Percentiles rank a stretch among this genome's conserved stretches.
Conservation (phyloP, 2,888 invertebrate species). For the Ophion obscuratus region DNA sequence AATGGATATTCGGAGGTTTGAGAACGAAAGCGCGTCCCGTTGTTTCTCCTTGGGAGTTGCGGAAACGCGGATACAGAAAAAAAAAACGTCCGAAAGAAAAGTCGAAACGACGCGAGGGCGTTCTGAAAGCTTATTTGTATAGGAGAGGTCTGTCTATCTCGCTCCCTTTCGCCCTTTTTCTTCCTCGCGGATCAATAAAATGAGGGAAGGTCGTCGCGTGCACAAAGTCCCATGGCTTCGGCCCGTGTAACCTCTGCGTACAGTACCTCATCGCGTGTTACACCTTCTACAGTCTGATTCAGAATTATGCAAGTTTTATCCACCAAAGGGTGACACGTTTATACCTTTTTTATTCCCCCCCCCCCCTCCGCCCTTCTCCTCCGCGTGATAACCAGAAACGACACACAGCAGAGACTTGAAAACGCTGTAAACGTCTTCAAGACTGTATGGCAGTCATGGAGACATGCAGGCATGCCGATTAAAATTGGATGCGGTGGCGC, state of each 20-base stretch:
- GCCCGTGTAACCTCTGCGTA: conserved; percentile 72
- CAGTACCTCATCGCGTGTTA: conserved; percentile 63
- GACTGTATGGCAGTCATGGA: conserved; percentile 11
- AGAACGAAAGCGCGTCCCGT: conserved; percentile 63
- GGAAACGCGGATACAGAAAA: conserved; percentile 43
- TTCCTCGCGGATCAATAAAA: conserved; percentile 80
- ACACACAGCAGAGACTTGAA: conserved; percentile 4
- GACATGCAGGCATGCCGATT: too few relatives aligned
- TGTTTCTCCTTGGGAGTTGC: conserved; percentile 75
- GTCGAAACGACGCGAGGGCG: conserved; percentile 69
- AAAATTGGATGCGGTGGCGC: too few relatives aligned
- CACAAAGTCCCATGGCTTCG: conserved; percentile 77
- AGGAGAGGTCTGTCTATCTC: conserved; percentile 71
- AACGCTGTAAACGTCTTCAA: conserved; percentile 20
- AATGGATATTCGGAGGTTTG: conserved; percentile 46
- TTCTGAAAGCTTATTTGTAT: conserved; percentile 80
- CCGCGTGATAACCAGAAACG: background rate
- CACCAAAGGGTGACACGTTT: background rate
- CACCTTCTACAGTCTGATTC: conserved; percentile 61
- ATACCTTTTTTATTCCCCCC: background rate
- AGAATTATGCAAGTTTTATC: conserved; percentile 35
- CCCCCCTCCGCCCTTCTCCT: background rate
- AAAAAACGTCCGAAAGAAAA: conserved; percentile 28
- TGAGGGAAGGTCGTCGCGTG: conserved; percentile 82
- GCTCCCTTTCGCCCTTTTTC: conserved; percentile 36